These are phyloP conservation scores for Diachasma alloeum DNA, from an alignment of 1,140 invertebrate species.

Conservation along the genomic window DNA sequence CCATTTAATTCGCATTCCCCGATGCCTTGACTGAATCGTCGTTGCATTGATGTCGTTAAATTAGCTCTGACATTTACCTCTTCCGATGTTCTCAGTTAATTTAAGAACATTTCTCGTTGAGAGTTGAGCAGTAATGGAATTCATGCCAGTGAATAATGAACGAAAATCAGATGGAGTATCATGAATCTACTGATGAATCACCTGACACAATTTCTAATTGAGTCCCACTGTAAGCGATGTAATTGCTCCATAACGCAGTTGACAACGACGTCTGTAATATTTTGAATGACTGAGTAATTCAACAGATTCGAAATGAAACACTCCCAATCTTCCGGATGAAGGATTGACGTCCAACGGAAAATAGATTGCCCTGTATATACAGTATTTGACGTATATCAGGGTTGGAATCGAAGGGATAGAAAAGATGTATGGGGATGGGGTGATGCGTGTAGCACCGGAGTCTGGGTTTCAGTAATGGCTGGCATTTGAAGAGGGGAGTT, in stretches of 20 bases:
- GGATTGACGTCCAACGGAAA: constrained; percentile 7
- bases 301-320: not conserved
- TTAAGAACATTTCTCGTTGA: too few relatives aligned
- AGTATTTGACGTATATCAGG: constrained; percentile 7
- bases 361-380: not conserved
- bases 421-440: not conserved
- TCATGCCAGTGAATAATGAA: too few relatives aligned
- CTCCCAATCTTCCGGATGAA: not conserved
- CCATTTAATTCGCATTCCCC: too few relatives aligned
- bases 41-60: too few relatives aligned
- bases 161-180: too few relatives aligned
- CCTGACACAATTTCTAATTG: too few relatives aligned
- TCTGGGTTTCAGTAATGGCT: not conserved
- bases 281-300: not conserved
- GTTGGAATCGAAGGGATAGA: constrained; percentile 2
- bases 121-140: too few relatives aligned
- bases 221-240: too few relatives aligned
- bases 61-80: too few relatives aligned
- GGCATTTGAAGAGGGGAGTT: not conserved
- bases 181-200: too few relatives aligned
- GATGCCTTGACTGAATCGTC: too few relatives aligned
- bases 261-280: not conserved
- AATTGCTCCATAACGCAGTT: not conserved
- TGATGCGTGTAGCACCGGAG: not conserved
- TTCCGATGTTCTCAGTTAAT: too few relatives aligned